Percentiles rank a stretch among this genome's conserved stretches.
These are phyloP conservation scores for Tinea trinotella DNA, from an alignment of 2,888 invertebrate genomes.

Conservation along the genomic window DNA sequence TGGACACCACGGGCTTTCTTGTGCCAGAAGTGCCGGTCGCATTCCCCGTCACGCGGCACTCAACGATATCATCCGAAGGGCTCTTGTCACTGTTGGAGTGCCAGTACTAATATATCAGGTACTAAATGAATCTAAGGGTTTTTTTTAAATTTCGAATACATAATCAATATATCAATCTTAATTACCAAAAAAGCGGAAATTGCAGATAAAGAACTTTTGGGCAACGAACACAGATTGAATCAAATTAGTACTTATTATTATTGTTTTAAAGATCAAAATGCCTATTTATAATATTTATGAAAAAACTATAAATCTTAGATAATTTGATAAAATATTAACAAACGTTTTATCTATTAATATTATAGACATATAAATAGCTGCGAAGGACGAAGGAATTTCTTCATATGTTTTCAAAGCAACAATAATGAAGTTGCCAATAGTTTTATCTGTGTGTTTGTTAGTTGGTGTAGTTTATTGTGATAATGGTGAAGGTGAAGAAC, in stretches of 20 bases:
- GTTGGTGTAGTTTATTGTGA: not conserved
- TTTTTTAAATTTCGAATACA: not conserved
- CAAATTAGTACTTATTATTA: not conserved
- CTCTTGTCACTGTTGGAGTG: too few relatives aligned
- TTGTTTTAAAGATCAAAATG: not conserved
- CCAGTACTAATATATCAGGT: too few relatives aligned
- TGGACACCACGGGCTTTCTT: too few relatives aligned
- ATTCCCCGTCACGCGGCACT: too few relatives aligned
- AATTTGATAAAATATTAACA: not conserved
- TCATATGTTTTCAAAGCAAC: not conserved
- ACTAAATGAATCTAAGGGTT: too few relatives aligned
- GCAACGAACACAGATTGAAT: not conserved
- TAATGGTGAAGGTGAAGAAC: conserved; percentile 23
- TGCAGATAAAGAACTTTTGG: not conserved
- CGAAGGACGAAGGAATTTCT: not conserved
- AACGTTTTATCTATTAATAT: not conserved
- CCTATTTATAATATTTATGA: too few relatives aligned
- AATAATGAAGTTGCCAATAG: conserved; percentile 9
- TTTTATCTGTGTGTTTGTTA: conserved; percentile 1
- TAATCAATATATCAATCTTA: not conserved
- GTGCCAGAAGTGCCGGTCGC: too few relatives aligned
- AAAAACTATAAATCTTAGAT: not conserved
- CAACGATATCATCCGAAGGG: too few relatives aligned
- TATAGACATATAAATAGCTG: not conserved
- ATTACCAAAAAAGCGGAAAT: not conserved